Conservation (phyloP, 2,797 vertebrate species). For the Brachyalestes nurse region DNA sequence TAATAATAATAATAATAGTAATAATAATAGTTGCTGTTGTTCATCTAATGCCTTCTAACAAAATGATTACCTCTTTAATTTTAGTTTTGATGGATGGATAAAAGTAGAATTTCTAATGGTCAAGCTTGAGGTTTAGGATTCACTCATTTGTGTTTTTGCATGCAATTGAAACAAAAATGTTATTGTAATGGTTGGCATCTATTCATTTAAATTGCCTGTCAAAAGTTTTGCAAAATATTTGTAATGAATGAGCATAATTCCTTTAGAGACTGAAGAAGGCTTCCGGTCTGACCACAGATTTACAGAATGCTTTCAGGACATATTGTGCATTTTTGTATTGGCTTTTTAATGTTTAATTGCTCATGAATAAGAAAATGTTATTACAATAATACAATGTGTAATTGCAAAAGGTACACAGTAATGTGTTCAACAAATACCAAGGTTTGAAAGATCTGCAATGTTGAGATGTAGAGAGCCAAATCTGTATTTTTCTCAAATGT, state of each 20-base stretch:
- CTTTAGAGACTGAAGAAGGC: too few relatives aligned
- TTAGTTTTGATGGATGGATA: neutral
- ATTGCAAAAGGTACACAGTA: too few relatives aligned
- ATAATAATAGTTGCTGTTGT: neutral
- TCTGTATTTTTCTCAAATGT: too few relatives aligned
- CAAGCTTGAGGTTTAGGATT: neutral
- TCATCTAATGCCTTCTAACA: neutral
- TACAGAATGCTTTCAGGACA: constrained; percentile 34
- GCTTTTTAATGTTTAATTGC: too few relatives aligned
- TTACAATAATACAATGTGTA: too few relatives aligned
- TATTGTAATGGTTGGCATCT: neutral
- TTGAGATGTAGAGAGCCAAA: too few relatives aligned
- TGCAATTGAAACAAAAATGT: neutral
- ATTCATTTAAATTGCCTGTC: neutral
- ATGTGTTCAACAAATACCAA: too few relatives aligned
- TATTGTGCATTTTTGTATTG: too few relatives aligned
- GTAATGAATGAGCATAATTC: neutral
- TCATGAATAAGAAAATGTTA: too few relatives aligned
- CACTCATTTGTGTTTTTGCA: neutral
- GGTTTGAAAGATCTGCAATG: too few relatives aligned
- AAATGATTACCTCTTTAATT: neutral
- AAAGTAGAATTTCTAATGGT: neutral
- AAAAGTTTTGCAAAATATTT: neutral
- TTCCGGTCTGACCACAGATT: neutral
- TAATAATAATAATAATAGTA: neutral